Conservation (phyloP, 1,140 invertebrate species). For the Drosophila serrata region DNA sequence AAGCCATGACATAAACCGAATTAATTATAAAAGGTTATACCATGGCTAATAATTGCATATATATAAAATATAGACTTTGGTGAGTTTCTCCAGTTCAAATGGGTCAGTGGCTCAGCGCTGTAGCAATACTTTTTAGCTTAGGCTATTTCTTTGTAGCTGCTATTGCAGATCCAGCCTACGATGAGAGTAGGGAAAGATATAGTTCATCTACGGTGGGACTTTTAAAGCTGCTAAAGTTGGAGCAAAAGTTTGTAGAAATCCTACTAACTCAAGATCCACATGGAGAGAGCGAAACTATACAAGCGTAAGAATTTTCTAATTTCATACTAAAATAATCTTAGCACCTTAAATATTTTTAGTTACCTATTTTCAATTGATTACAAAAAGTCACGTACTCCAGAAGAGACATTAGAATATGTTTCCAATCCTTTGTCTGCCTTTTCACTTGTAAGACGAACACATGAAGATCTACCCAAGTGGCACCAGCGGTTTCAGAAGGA, state of each 20-base stretch:
- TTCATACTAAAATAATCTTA: no score
- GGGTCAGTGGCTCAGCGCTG: background rate
- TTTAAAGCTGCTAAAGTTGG: constrained; percentile 19
- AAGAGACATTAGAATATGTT: constrained; percentile 23
- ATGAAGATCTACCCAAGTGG: constrained; percentile 58
- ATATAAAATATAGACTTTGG: background rate
- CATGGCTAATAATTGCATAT: background rate
- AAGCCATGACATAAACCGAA: background rate
- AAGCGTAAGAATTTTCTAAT: background rate
- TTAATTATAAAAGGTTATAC: background rate
- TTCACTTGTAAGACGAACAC: constrained; percentile 35
- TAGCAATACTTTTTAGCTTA: background rate
- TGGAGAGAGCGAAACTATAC: background rate
- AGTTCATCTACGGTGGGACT: constrained; percentile 31
- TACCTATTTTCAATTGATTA: background rate
- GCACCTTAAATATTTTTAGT: background rate
- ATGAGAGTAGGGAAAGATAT: constrained; percentile 5
- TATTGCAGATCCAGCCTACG: background rate
- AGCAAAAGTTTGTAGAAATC: constrained; percentile 9
- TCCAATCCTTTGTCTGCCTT: constrained; percentile 57
- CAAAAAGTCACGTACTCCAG: background rate
- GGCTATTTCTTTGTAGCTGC: background rate
- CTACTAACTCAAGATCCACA: background rate
- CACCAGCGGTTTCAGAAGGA: constrained; percentile 9
- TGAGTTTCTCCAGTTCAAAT: constrained; percentile 2